Conservation (phyloP, 2,797 vertebrate species). For the Trichosurus vulpecula region DNA sequence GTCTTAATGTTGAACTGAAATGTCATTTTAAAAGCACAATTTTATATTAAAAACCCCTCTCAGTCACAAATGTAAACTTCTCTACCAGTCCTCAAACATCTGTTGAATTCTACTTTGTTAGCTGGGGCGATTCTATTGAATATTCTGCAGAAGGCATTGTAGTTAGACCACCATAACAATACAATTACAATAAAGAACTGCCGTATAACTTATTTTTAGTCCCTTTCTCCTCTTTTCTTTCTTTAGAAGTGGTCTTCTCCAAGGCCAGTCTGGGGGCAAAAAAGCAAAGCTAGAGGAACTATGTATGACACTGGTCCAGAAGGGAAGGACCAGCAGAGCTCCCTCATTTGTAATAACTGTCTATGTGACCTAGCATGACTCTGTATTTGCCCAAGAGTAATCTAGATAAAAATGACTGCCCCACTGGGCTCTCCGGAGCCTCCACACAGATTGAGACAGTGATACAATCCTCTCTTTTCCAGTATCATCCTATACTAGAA, state of each 20-base stretch:
- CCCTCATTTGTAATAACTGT: not conserved
- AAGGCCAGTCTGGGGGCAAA: not conserved
- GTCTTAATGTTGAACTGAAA: not conserved
- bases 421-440: not conserved
- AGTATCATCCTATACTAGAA: not conserved
- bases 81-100: not conserved
- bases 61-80: not conserved
- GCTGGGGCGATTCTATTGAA: not conserved
- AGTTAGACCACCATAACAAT: not conserved
- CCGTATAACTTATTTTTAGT: not conserved
- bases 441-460: too few species aligned
- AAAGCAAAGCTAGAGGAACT: not conserved
- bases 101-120: not conserved
- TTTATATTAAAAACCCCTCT: not conserved
- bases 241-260: not conserved
- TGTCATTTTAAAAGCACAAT: not conserved
- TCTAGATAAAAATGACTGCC: not conserved
- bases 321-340: not conserved
- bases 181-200: not conserved
- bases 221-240: not conserved
- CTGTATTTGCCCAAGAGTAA: not conserved
- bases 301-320: not conserved
- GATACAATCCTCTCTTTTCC: not conserved
- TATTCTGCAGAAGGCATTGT: not conserved
- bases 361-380: not conserved